Percentiles rank a stretch among this genome's conserved stretches.
phyloP scores from a whole-genome alignment of 2,113 vertebrate species.

The Pedionomus torquatus region DNA sequence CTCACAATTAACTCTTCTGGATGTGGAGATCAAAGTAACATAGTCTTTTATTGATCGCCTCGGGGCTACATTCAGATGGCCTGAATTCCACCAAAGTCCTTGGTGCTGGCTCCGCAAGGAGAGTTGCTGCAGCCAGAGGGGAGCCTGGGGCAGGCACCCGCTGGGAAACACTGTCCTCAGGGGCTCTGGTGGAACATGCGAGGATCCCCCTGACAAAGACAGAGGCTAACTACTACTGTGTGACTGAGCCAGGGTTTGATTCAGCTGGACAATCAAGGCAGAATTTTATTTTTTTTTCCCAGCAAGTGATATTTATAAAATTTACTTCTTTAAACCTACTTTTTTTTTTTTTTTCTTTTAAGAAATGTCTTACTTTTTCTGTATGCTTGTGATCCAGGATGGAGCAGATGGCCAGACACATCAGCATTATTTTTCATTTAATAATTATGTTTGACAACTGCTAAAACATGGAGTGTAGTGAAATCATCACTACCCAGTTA shows the following conservation, averaged over 20 bases:
- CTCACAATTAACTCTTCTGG: slow-evolving; percentile 42
- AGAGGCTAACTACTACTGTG: background rate
- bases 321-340: background rate
- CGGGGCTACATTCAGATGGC: background rate
- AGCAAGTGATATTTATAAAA: background rate
- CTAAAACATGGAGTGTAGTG: background rate
- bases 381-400: background rate
- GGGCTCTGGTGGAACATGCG: background rate
- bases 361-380: slow-evolving; percentile 3
- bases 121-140: background rate
- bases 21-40: slow-evolving; percentile 23
- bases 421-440: background rate
- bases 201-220: background rate
- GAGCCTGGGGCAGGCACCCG: background rate
- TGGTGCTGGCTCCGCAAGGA: background rate
- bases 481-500: slow-evolving; percentile 9
- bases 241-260: background rate
- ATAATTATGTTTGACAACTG: slow-evolving; percentile 30
- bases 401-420: background rate
- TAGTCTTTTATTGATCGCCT: background rate
- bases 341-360: background rate
- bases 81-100: background rate
- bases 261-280: background rate
- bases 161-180: background rate
- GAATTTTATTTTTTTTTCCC: background rate